Percentiles rank a stretch among this genome's conserved stretches.
Evolutionary conservation across 1,140 invertebrate species (phyloP).

Genomic region (Paraescarpia echinospica): DNA sequence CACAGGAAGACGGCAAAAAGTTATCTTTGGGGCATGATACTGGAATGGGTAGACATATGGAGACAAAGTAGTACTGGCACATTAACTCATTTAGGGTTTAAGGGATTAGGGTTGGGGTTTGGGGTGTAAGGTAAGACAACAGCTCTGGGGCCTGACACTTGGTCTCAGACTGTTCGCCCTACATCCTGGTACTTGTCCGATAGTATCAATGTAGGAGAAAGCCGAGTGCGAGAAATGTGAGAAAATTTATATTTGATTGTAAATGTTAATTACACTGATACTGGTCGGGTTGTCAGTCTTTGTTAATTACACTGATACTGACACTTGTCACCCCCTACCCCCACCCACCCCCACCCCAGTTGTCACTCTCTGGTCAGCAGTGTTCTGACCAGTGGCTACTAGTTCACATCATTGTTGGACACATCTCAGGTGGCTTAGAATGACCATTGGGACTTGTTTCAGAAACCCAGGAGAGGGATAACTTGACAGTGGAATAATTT

Average conservation of each 20-base stretch:
- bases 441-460: not conserved
- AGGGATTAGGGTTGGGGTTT: not conserved
- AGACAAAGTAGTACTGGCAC: not conserved
- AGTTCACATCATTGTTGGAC: not conserved
- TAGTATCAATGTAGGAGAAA: not conserved
- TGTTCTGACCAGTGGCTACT: not conserved
- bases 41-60: not conserved
- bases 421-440: not conserved
- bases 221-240: not conserved
- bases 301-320: too few species aligned
- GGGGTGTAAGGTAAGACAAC: not conserved
- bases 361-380: not conserved
- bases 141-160: not conserved
- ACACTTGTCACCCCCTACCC: too few species aligned
- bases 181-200: not conserved
- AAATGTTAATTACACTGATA: not conserved
- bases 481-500: not conserved
- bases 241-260: not conserved
- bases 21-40: not conserved
- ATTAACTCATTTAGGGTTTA: not conserved
- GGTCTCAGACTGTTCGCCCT: not conserved
- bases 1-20: not conserved
- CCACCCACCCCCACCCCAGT: not conserved
- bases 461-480: not conserved
- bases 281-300: too few species aligned